These are phyloP conservation scores for Myopa testacea DNA, from an alignment of 2,888 invertebrate species.

Conservation along the genomic window DNA sequence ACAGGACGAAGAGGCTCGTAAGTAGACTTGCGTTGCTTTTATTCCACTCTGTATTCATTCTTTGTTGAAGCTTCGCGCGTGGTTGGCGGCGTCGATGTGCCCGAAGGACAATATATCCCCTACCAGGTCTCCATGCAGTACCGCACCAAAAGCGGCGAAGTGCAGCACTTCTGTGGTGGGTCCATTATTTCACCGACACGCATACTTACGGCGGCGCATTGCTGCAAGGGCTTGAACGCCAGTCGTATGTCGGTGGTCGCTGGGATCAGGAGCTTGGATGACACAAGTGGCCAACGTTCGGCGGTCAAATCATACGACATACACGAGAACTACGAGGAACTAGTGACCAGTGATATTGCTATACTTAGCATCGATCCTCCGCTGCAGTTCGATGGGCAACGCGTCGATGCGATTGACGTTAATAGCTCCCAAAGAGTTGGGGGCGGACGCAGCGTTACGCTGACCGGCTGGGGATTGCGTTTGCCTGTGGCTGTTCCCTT, in stretches of 20 bases:
- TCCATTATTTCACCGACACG: constrained; percentile 60
- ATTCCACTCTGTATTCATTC: background rate
- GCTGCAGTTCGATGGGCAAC: constrained; percentile 55
- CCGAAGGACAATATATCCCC: constrained; percentile 56
- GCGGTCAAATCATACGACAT: constrained; percentile 53
- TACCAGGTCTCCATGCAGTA: constrained; percentile 66
- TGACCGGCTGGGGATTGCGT: constrained; percentile 66
- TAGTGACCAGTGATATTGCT: constrained; percentile 63
- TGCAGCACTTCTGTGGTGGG: constrained; percentile 64
- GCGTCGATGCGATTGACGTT: constrained; percentile 66
- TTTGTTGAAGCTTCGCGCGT: constrained; percentile 48
- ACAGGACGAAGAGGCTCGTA: background rate
- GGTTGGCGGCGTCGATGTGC: constrained; percentile 60
- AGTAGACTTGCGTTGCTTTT: background rate
- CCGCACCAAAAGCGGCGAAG: constrained; percentile 44
- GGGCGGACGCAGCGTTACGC: constrained; percentile 56
- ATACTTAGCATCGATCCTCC: constrained; percentile 57
- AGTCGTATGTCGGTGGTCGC: constrained; percentile 58
- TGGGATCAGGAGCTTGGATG: constrained; percentile 55
- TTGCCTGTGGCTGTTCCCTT: constrained; percentile 57
- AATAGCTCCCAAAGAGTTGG: constrained; percentile 49
- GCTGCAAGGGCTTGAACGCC: constrained; percentile 56
- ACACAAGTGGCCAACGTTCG: constrained; percentile 52
- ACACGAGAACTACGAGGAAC: constrained; percentile 61
- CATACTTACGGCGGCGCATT: constrained; percentile 66